These are phyloP conservation scores for Diprion similis DNA, from an alignment of 1,140 invertebrate species.

Conservation along the genomic window DNA sequence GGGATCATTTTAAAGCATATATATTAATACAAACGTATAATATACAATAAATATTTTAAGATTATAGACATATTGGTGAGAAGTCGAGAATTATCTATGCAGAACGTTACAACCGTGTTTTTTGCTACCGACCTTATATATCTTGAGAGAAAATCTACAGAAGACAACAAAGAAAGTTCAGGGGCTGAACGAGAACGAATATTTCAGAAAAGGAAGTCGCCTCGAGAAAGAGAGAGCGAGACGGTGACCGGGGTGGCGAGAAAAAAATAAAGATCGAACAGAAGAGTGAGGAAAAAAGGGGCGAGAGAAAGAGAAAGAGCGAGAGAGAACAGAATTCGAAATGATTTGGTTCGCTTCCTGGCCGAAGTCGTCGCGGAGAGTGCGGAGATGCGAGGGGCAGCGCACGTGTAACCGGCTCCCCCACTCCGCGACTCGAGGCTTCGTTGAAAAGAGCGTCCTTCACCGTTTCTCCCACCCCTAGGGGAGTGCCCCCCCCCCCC, in stretches of 20 bases:
- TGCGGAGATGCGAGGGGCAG: neutral
- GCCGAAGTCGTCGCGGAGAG: neutral
- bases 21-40: too few relatives aligned
- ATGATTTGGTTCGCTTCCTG: neutral
- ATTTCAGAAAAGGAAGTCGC: neutral
- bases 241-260: neutral
- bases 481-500: neutral
- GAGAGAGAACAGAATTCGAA: neutral
- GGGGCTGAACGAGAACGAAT: too few relatives aligned
- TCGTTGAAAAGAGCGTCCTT: neutral
- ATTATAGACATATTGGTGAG: too few relatives aligned
- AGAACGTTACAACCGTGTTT: too few relatives aligned
- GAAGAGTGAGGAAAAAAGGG: neutral
- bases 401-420: slow-evolving; percentile 3
- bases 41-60: too few relatives aligned
- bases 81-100: too few relatives aligned
- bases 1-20: too few relatives aligned
- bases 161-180: too few relatives aligned
- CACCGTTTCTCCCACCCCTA: neutral
- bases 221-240: neutral
- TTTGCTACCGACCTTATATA: too few relatives aligned
- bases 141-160: too few relatives aligned
- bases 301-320: neutral
- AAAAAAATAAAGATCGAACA: neutral
- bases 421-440: neutral